Conservation (phyloP, 2,113 vertebrate genomes). For the Pardalotus punctatus region DNA sequence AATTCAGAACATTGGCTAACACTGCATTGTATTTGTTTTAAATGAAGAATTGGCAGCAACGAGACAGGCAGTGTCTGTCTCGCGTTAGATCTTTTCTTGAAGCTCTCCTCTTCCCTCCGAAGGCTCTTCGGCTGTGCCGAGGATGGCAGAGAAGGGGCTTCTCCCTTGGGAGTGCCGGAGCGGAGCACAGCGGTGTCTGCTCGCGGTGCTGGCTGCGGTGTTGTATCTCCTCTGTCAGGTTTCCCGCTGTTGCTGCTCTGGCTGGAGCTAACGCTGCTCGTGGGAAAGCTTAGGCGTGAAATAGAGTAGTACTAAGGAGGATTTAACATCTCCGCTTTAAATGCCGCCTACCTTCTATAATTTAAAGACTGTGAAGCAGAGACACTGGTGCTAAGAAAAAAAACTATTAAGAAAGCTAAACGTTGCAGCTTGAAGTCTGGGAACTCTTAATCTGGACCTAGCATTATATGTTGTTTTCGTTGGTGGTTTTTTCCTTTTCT, state of each 20-base stretch:
- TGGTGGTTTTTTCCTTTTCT: neutral
- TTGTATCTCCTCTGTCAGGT: neutral
- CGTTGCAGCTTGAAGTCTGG: neutral
- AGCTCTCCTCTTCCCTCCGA: neutral
- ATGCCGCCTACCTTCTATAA: neutral
- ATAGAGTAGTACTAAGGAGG: neutral
- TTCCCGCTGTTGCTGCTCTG: neutral
- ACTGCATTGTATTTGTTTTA: accelerated
- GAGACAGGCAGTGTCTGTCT: neutral
- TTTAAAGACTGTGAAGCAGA: neutral
- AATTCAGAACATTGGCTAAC: neutral
- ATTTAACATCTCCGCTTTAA: neutral
- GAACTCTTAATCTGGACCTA: neutral
- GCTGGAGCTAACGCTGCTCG: neutral
- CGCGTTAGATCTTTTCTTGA: neutral
- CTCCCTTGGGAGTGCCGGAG: neutral
- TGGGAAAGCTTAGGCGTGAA: neutral
- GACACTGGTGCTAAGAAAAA: neutral
- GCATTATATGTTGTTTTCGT: neutral
- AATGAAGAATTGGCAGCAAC: neutral
- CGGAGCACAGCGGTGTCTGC: neutral
- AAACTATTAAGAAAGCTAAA: neutral
- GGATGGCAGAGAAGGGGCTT: neutral
- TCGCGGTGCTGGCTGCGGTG: neutral
- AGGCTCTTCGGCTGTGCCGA: neutral